Percentiles rank a stretch among this genome's conserved stretches.
These are phyloP conservation scores for Lethocerus indicus DNA, from an alignment of 1,140 invertebrate species.

Conservation along the genomic window DNA sequence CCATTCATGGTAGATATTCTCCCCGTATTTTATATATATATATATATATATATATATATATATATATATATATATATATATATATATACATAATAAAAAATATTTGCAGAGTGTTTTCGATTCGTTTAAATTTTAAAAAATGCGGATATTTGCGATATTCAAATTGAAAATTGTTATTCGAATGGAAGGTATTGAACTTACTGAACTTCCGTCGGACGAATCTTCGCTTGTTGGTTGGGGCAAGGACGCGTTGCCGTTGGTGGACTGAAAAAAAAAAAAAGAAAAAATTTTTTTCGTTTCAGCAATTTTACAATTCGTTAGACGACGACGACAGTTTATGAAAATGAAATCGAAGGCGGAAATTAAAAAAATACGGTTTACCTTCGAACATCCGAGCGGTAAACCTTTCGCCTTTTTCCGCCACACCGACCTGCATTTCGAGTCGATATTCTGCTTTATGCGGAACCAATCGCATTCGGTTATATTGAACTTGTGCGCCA, in stretches of 20 bases:
- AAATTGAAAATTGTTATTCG: too few species aligned
- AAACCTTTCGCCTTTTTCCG: slow-evolving; percentile 20
- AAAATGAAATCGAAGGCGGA: not conserved
- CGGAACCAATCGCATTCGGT: slow-evolving; percentile 33
- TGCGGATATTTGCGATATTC: too few species aligned
- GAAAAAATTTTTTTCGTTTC: not conserved
- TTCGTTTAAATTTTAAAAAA: too few species aligned
- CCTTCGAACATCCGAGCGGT: slow-evolving; percentile 18
- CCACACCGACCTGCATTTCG: slow-evolving; percentile 35
- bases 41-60: too few species aligned
- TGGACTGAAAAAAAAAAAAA: not conserved
- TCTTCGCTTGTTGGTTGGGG: not conserved
- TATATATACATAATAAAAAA: too few species aligned
- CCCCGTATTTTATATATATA: too few species aligned
- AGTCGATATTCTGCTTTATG: slow-evolving; percentile 37
- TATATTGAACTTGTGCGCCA: slow-evolving; percentile 31
- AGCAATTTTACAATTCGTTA: not conserved
- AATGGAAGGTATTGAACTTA: too few species aligned
- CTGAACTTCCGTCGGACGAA: too few species aligned
- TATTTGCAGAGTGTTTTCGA: too few species aligned
- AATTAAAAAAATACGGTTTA: slow-evolving; percentile 1
- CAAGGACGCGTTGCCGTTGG: not conserved
- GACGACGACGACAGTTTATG: too few species aligned
- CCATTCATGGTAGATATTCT: too few species aligned
- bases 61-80: too few species aligned